A percentile compares a stretch with the other conserved stretches of the same genome.
Conservation (phyloP, 2,797 vertebrate genomes). For the Rhinophrynus dorsalis region DNA sequence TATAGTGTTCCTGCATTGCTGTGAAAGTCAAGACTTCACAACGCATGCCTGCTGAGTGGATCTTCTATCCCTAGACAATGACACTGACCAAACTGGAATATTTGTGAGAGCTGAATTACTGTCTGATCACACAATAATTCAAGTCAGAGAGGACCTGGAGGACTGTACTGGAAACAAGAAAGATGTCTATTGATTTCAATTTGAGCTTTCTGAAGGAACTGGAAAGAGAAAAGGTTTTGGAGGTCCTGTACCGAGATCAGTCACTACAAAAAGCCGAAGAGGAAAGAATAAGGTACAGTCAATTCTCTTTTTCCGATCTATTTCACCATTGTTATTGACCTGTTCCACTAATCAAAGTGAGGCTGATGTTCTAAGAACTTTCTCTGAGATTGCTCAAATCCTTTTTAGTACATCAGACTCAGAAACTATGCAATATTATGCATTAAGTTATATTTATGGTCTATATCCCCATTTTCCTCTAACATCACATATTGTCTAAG, state of each 20-base stretch:
- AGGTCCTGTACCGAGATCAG: conserved; percentile 85
- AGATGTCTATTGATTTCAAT: conserved; percentile 71
- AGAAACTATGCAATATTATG: too few relatives aligned
- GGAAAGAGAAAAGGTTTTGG: conserved; percentile 78
- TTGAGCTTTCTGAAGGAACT: conserved; percentile 74
- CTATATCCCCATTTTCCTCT: too few relatives aligned
- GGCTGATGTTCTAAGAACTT: too few relatives aligned
- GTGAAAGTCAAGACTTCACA: neutral
- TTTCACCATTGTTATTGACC: neutral
- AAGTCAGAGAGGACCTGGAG: neutral
- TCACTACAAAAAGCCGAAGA: conserved; percentile 77
- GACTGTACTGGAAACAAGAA: neutral
- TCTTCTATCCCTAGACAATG: conserved; percentile 13
- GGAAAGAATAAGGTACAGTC: conserved; percentile 79
- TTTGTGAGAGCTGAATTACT: neutral
- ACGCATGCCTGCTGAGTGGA: neutral
- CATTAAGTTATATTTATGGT: too few relatives aligned
- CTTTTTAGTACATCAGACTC: too few relatives aligned
- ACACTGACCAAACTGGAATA: neutral
- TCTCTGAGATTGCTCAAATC: too few relatives aligned
- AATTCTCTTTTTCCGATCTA: neutral
- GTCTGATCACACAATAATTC: neutral
- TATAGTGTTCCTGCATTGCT: neutral
- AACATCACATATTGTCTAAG: too few relatives aligned
- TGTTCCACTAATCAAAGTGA: too few relatives aligned